phyloP scores from a whole-genome alignment of 1,140 invertebrate genomes.

The Drosophila arawakana region DNA sequence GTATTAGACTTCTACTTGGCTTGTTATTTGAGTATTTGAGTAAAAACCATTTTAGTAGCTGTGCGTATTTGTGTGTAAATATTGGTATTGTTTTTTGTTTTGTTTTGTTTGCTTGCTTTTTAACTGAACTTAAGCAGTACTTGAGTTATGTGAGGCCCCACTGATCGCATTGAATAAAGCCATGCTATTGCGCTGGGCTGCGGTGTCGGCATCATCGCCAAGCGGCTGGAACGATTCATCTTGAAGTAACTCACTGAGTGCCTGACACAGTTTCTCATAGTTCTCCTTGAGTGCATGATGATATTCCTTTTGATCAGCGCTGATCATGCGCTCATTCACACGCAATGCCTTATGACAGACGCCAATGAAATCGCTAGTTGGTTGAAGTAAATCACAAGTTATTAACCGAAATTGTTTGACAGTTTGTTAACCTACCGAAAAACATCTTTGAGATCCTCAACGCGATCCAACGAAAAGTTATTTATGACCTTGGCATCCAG shows the following conservation, averaged over 20 bases:
- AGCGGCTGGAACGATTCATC: conserved; percentile 85
- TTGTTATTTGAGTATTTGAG: conserved; percentile 45
- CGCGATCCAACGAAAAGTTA: conserved; percentile 92
- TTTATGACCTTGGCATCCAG: conserved; percentile 89
- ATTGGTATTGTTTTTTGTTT: conserved; percentile 38
- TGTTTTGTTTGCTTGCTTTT: conserved; percentile 26
- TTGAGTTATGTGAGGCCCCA: conserved; percentile 88
- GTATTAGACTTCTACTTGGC: conserved; percentile 35
- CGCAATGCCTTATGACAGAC: conserved; percentile 94
- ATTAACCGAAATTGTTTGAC: background rate
- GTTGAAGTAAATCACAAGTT: conserved; percentile 60
- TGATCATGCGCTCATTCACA: conserved; percentile 93
- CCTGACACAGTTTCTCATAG: conserved; percentile 93
- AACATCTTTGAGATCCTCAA: conserved; percentile 93
- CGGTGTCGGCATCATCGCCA: conserved; percentile 81
- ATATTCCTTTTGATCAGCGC: conserved; percentile 94
- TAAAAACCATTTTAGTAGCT: conserved; percentile 53
- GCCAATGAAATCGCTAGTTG: conserved; percentile 92
- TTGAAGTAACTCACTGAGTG: conserved; percentile 89
- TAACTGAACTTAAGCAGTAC: conserved; percentile 86
- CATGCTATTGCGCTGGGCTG: conserved; percentile 87
- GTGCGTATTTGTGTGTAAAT: conserved; percentile 38
- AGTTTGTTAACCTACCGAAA: conserved; percentile 88
- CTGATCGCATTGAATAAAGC: conserved; percentile 89
- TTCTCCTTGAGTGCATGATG: conserved; percentile 93